Evolutionary conservation across 2,113 vertebrate genomes (phyloP).

Genomic region (Oenanthe oenanthe): DNA sequence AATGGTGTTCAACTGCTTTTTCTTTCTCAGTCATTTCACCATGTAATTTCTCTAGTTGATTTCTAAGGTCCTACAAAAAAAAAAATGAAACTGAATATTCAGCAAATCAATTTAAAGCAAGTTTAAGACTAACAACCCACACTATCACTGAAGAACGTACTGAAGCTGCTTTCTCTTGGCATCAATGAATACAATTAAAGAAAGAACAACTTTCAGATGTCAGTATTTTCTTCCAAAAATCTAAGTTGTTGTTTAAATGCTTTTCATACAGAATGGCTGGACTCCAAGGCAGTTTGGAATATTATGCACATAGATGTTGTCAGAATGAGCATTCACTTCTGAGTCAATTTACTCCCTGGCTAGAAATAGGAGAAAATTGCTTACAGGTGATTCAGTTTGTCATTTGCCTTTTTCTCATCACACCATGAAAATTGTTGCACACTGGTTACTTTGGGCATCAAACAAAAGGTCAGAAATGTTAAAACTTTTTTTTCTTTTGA

Average conservation of each 20-base stretch:
- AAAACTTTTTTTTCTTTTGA: not conserved
- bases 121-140: not conserved
- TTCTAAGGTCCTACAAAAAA: slow-evolving; percentile 84
- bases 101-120: slow-evolving; percentile 17
- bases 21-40: slow-evolving; percentile 84
- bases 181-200: not conserved
- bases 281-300: not conserved
- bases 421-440: not conserved
- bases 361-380: slow-evolving; percentile 8
- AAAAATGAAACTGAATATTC: not conserved
- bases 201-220: not conserved
- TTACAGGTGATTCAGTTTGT: slow-evolving; percentile 41
- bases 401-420: slow-evolving; percentile 41
- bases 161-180: not conserved
- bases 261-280: not conserved
- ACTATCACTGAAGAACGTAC: not conserved
- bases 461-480: not conserved
- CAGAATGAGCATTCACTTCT: not conserved
- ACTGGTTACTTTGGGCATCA: not conserved
- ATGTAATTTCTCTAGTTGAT: slow-evolving; percentile 89
- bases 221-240: not conserved
- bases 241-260: not conserved
- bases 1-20: slow-evolving; percentile 79
- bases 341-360: slow-evolving; percentile 25
- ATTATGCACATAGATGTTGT: not conserved